phyloP scores from a whole-genome alignment of 30 jellyfish, hydroid and myxozoan genomes.

The Rhopilema esculentum region DNA sequence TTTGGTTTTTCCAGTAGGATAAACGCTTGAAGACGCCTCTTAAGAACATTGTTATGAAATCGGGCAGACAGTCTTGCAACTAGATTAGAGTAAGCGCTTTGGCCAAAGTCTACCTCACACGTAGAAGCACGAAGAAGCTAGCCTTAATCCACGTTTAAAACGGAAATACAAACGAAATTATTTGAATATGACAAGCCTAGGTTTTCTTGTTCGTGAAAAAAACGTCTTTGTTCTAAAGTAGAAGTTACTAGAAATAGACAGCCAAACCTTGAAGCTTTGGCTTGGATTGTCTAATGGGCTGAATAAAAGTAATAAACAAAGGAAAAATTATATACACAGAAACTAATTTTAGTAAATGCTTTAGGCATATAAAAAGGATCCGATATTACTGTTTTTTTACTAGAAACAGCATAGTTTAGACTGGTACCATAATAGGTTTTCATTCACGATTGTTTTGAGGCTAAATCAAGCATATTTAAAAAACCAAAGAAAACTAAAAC shows the following conservation, averaged over 20 bases:
- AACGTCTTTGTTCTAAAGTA: neutral
- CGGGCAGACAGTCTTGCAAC: constrained; percentile 23
- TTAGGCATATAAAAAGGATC: neutral
- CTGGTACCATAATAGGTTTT: neutral
- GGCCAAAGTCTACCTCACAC: constrained; percentile 19
- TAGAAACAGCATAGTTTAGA: neutral
- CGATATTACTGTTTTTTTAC: neutral
- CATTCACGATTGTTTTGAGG: neutral
- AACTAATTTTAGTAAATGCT: neutral
- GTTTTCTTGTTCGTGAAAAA: neutral
- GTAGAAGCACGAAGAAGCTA: neutral
- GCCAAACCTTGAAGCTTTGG: neutral
- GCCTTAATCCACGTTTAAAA: constrained; percentile 10
- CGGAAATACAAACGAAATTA: constrained; percentile 34
- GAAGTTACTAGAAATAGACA: neutral
- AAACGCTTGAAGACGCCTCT: neutral
- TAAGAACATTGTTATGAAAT: constrained; percentile 13
- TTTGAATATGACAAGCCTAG: neutral
- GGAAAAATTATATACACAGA: neutral
- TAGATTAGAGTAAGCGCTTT: constrained; percentile 5
- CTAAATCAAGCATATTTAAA: neutral
- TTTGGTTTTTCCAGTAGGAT: neutral
- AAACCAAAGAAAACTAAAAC: neutral
- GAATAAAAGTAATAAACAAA: neutral
- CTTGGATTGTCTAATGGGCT: neutral